Evolutionary conservation across 2,888 invertebrate species (phyloP).

Genomic region (Rhopalosiphum nymphaeae): DNA sequence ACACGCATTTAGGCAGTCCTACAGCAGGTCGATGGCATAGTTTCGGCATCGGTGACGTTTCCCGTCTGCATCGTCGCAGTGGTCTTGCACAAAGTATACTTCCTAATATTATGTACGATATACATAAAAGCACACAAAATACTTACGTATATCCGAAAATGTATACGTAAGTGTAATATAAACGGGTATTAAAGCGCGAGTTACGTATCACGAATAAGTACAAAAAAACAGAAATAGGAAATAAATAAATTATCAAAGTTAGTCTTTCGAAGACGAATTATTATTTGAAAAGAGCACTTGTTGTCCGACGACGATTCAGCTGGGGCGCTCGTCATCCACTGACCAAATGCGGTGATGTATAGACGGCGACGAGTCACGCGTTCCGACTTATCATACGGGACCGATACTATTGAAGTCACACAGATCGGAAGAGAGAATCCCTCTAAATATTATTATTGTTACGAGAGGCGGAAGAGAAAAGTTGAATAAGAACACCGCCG

Average conservation of each 20-base stretch:
- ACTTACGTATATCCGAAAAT: background rate
- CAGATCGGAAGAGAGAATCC: background rate
- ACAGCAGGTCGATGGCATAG: background rate
- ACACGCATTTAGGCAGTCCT: conserved; percentile 15
- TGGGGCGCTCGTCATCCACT: background rate
- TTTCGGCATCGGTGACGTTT: background rate
- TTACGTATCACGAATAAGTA: background rate
- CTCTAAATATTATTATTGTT: background rate
- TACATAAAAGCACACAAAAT: background rate
- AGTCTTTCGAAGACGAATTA: background rate
- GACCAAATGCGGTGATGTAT: background rate
- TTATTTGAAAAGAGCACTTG: background rate
- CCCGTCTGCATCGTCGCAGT: background rate
- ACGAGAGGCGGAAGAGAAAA: background rate
- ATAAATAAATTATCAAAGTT: background rate
- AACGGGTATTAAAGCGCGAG: background rate
- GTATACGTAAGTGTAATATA: background rate
- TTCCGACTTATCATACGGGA: background rate
- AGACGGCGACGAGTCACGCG: background rate
- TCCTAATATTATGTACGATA: background rate
- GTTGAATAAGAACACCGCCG: background rate
- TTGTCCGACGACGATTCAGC: background rate
- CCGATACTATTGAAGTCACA: background rate
- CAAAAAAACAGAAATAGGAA: background rate
- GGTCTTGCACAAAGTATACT: background rate